phyloP scores from a whole-genome alignment of 2,888 invertebrate genomes.

The Drosophila parthenogenetica region DNA sequence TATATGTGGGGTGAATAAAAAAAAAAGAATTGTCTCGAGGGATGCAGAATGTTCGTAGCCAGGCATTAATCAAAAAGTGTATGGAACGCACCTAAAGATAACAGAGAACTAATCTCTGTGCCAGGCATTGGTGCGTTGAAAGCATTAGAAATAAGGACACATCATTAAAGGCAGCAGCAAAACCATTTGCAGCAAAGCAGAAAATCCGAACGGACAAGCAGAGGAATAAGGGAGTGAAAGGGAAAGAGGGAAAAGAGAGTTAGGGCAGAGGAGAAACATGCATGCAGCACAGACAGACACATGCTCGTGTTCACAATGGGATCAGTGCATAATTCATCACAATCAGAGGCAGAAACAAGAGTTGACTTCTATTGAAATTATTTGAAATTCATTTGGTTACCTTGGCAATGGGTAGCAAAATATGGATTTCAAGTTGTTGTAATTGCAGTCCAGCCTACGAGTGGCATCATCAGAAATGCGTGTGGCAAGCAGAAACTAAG shows the following conservation, averaged over 20 bases:
- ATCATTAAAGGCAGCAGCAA: constrained; percentile 63
- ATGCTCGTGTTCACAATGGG: constrained; percentile 41
- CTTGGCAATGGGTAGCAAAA: constrained; percentile 30
- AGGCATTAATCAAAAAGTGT: constrained; percentile 46
- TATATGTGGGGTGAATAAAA: constrained; percentile 5
- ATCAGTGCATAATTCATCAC: constrained; percentile 75
- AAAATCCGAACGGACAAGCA: not conserved
- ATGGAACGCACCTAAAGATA: constrained; percentile 35
- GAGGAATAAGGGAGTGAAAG: not conserved
- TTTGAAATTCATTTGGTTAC: constrained; percentile 52
- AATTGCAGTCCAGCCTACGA: constrained; percentile 57
- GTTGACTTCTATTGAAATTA: constrained; percentile 54
- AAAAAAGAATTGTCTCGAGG: constrained; percentile 6
- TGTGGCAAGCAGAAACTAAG: constrained; percentile 51
- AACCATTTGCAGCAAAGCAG: constrained; percentile 31
- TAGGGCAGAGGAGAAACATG: constrained; percentile 9
- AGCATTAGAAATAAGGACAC: constrained; percentile 74
- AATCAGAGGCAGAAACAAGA: constrained; percentile 71
- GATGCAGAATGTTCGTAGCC: constrained; percentile 15
- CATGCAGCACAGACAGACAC: constrained; percentile 20
- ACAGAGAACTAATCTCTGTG: constrained; percentile 52
- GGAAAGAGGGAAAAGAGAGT: not conserved
- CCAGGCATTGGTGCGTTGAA: constrained; percentile 58
- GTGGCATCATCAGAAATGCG: constrained; percentile 69
- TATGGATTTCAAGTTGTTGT: constrained; percentile 23